These are phyloP conservation scores for Leguminivora glycinivorella DNA, from an alignment of 1,140 invertebrate species.

Conservation along the genomic window DNA sequence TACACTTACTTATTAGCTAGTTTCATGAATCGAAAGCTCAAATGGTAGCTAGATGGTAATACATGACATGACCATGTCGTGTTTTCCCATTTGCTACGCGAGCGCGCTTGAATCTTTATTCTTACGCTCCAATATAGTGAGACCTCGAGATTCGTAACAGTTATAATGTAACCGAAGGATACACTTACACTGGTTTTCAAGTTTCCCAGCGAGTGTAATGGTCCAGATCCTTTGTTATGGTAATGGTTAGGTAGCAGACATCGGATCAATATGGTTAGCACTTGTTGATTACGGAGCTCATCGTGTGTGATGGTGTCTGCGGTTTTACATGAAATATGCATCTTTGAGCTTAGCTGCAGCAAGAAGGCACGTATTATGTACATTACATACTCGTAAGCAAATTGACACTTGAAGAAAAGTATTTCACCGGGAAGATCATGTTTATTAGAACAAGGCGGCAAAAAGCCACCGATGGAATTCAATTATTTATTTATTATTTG, in stretches of 20 bases:
- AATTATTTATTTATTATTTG: no score
- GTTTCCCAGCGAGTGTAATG: background rate
- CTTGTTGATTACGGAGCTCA: slow-evolving; percentile 5
- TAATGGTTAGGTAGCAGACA: background rate
- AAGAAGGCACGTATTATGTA: background rate
- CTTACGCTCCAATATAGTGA: background rate
- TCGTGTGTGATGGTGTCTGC: background rate
- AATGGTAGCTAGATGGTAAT: no score
- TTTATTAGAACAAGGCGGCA: no score
- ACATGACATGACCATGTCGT: no score
- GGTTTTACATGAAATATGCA: background rate
- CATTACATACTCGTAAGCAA: no score
- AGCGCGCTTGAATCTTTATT: background rate
- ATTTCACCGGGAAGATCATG: no score
- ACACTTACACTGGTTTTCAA: background rate
- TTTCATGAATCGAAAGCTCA: no score
- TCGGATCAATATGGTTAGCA: slow-evolving; percentile 16
- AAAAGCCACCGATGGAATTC: no score
- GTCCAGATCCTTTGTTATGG: slow-evolving; percentile 10
- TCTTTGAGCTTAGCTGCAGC: background rate
- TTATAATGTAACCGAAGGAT: background rate
- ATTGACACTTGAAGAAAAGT: background rate
- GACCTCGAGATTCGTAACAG: background rate
- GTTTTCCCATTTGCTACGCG: background rate
- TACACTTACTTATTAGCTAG: no score